Conservation (phyloP, 1,140 invertebrate species). For the Pararge aegeria region DNA sequence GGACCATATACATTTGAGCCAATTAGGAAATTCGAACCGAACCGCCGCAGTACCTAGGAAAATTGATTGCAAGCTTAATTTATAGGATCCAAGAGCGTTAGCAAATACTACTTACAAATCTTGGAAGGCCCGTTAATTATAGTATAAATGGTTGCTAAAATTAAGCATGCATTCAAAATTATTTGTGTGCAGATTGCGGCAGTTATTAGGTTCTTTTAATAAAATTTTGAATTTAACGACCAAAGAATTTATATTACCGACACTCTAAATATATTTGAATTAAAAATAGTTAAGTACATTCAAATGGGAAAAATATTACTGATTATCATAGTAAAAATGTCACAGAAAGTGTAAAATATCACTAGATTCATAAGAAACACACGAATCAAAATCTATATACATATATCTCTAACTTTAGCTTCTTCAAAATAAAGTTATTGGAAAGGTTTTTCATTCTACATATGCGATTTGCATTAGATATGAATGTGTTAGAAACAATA, state of each 20-base stretch:
- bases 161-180: not conserved
- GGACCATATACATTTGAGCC: constrained; percentile 62
- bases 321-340: constrained; percentile 10
- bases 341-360: constrained; percentile 21
- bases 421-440: not conserved
- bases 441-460: too few species aligned
- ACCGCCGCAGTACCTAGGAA: not conserved
- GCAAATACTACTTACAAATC: too few species aligned
- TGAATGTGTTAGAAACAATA: too few species aligned
- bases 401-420: not conserved
- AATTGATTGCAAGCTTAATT: not conserved
- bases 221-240: constrained; percentile 4
- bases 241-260: constrained; percentile 1
- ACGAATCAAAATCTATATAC: constrained; percentile 10
- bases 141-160: too few species aligned
- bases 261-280: constrained; percentile 5
- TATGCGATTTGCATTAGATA: too few species aligned
- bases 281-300: constrained; percentile 30
- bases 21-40: constrained; percentile 28
- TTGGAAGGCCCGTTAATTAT: too few species aligned
- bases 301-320: constrained; percentile 16
- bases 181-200: not conserved
- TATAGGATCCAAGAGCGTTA: not conserved
- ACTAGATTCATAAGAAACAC: constrained; percentile 13
- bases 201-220: not conserved